Percentiles rank a stretch among this genome's conserved stretches.
These are phyloP conservation scores for Pandemis corylana DNA, from an alignment of 2,888 invertebrate genomes.

Conservation along the genomic window DNA sequence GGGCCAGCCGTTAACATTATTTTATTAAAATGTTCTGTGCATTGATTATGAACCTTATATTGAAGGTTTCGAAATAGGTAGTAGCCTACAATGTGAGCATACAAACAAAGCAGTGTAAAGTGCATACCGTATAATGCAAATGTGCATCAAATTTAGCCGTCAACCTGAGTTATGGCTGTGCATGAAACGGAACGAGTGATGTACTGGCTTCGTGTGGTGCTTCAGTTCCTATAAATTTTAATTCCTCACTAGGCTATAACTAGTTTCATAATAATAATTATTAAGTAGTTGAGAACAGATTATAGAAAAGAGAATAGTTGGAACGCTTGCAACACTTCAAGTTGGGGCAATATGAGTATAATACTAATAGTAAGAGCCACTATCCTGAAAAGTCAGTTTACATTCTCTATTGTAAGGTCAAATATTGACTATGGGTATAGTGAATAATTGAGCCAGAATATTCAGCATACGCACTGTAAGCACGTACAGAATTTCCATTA, in stretches of 20 bases:
- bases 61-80: neutral
- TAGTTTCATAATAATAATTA: neutral
- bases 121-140: constrained; percentile 29
- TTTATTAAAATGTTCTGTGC: too few species aligned
- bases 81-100: neutral
- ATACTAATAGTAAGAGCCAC: too few species aligned
- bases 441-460: neutral
- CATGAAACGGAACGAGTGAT: constrained; percentile 35
- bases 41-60: neutral
- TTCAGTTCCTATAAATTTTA: constrained; percentile 4
- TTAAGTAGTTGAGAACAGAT: neutral
- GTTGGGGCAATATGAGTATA: too few species aligned
- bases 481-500: constrained; percentile 12
- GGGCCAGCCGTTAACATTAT: too few species aligned
- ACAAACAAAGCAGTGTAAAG: constrained; percentile 23
- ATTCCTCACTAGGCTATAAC: neutral
- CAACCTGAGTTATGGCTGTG: constrained; percentile 37
- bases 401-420: neutral
- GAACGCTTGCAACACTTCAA: too few species aligned
- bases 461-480: neutral
- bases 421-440: neutral
- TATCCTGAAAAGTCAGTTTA: too few species aligned
- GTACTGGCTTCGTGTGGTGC: constrained; percentile 33
- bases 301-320: neutral
- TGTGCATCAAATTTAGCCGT: constrained; percentile 42